Percentiles rank a stretch among this genome's conserved stretches.
Conservation (phyloP, 2,888 invertebrate genomes). For the Athalia circularis region DNA sequence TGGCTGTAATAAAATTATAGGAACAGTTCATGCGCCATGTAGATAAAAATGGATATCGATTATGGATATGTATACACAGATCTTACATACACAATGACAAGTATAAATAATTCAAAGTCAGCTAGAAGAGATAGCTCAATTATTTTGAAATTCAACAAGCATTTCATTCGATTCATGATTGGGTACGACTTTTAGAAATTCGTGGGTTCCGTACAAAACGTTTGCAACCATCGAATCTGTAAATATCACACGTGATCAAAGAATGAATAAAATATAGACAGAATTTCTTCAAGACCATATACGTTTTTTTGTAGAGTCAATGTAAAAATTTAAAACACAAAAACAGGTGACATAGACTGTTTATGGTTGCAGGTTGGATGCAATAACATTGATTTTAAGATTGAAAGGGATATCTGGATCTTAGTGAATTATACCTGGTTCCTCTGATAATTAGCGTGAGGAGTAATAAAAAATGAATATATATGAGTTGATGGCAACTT, state of each 20-base stretch:
- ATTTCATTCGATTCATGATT: too few relatives aligned
- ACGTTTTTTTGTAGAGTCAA: background rate
- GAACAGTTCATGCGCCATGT: too few relatives aligned
- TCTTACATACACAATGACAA: background rate
- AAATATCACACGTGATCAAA: too few relatives aligned
- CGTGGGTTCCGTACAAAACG: too few relatives aligned
- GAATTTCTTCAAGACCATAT: too few relatives aligned
- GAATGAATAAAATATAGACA: too few relatives aligned
- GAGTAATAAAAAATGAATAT: conserved; percentile 43
- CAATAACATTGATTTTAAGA: background rate
- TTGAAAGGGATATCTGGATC: background rate
- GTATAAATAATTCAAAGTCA: background rate
- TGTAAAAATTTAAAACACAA: background rate
- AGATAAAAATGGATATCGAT: background rate
- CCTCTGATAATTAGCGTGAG: conserved; percentile 5
- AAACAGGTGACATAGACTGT: background rate
- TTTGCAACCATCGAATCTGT: too few relatives aligned
- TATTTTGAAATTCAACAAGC: too few relatives aligned
- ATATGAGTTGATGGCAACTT: conserved; percentile 21
- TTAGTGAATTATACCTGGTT: conserved; percentile 43
- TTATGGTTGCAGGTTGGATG: background rate
- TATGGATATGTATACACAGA: background rate
- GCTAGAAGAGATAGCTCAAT: too few relatives aligned
- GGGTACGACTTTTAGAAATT: too few relatives aligned
- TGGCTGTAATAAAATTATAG: too few relatives aligned